Evolutionary conservation across 2,797 vertebrate genomes (phyloP), one percentile per base, ranked within the genome.

Genomic region (Rhyacichthys aspro): DNA sequence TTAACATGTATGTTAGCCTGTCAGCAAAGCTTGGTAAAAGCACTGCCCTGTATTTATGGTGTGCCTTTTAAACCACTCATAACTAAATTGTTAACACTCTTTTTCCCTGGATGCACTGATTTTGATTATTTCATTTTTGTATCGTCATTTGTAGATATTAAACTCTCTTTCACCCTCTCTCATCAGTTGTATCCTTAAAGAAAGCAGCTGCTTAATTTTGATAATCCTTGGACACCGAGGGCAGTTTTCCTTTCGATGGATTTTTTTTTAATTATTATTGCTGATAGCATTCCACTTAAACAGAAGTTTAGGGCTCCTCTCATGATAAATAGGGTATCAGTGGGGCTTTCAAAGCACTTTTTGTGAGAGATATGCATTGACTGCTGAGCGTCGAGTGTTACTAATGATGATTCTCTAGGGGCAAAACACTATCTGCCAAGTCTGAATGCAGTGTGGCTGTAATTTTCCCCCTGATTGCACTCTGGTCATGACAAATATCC

Each of bases 401-500:
- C 88, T 90, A 90, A 90, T 90, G 85, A 87, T 64, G 63, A 85
- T 89, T 86, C 85, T 85, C 83, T 43, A 9, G 74, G 78, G 82
- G 71, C 74, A 80, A 87, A 88, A 82, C 79, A 84, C 84, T 85
- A 75, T 85, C 81, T 85, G 76, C 74, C 81, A 79, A 78, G 77
- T 85, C 59, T 79, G 67, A 75, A 66, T 70, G 74, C 32, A 50
- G 78, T 72, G 80, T 85, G 76, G 78, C 80, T 85, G 76, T 86
- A 85, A 87, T 90, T 90, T 85, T 85, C 79, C 78, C 79, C 81
- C 71, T 86, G 87, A 87, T 87, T 89, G 80, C 80, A 78, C 82
- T 68, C 78, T 46, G 82, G 76, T 87, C 85, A 86, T 84, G 84
- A 88, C 82, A 85, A 75, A 82, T 86, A 85, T 82, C 72, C 72